Percentiles rank a stretch among this genome's conserved stretches.
Evolutionary conservation across 1,140 invertebrate genomes (phyloP).

Genomic region (Ctenoplectra terminalis): DNA sequence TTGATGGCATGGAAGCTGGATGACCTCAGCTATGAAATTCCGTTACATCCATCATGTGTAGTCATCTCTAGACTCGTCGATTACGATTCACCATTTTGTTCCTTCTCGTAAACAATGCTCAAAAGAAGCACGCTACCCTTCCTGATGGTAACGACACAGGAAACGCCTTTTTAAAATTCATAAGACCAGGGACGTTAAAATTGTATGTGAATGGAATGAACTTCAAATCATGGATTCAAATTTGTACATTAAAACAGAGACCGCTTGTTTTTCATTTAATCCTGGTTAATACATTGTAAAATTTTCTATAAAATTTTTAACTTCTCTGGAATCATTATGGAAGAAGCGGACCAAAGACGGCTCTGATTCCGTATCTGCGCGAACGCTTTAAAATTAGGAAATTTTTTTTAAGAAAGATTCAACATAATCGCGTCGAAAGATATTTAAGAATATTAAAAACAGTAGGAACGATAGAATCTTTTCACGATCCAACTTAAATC

Average conservation of each 20-base stretch:
- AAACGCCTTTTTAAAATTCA: neutral
- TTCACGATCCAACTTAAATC: neutral
- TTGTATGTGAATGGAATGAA: neutral
- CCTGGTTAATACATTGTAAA: too few relatives aligned
- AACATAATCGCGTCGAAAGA: too few relatives aligned
- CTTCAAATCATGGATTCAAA: accelerated
- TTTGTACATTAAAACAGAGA: too few relatives aligned
- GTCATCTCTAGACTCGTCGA: neutral
- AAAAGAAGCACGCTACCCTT: neutral
- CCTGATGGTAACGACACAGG: neutral
- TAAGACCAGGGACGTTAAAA: too few relatives aligned
- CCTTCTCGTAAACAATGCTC: neutral
- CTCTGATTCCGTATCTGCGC: too few relatives aligned
- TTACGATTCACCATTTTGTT: neutral
- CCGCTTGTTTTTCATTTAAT: too few relatives aligned
- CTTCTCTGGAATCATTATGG: neutral
- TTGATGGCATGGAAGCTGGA: neutral
- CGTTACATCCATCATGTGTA: constrained; percentile 6
- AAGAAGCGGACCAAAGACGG: too few relatives aligned
- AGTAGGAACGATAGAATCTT: neutral
- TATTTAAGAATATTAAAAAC: too few relatives aligned
- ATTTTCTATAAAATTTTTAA: too few relatives aligned
- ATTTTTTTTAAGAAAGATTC: too few relatives aligned
- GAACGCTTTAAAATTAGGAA: too few relatives aligned
- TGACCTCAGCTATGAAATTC: constrained; percentile 11